Evolutionary conservation across 2,113 vertebrate species (phyloP), one percentile per base, ranked within the genome.

Genomic region (Cromileptes altivelis): DNA sequence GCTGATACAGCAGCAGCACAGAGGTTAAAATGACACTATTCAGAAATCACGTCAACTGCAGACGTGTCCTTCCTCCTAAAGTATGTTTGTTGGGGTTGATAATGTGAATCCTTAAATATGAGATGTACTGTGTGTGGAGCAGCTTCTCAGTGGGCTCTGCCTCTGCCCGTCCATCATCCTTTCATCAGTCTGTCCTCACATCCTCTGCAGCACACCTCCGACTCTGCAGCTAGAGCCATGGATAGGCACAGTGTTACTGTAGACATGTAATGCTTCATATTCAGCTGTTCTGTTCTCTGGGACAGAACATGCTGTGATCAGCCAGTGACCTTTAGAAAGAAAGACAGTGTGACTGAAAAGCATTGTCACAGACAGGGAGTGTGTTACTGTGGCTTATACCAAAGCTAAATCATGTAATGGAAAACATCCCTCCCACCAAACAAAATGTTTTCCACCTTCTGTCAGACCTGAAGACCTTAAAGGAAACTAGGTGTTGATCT

Each of bases 1-100:
- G 23, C 14, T 37, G 6, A n/a, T 7, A 49, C 47, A 49, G 1
- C 3, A 17, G 6, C 14, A 27, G 6, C 45, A 57, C 56, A 6
- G 14, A 58, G 47, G 45, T n/a, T 10, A 4, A 25, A 27, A 73
- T 61, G 52, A 11, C 47, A 19, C 70, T 81, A 69, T 63, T 72
- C 73, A 76, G 55, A 62, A 71, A 1, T 19, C 55, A 27, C 4
- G 3, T 19, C 3, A 18, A 33, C 27, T 4, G 18, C 6, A n/a
- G 27, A 12, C 23, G 3, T 6, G 23, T 68, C 17, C 15, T 18
- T 67, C 8, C 64, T 13, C 25, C 19, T 25, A 49, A 12, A 55
- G 19, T 6, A n/a, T n/a, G 21, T 21, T 55, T 55, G 40, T 25
- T 10, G 23, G 14, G 13, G 23, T 14, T 18, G 64, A 45, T 58